A percentile compares a stretch with the other conserved stretches of the same genome.
Evolutionary conservation across 2,113 vertebrate genomes (phyloP).

Genomic region (Callorhinus ursinus): DNA sequence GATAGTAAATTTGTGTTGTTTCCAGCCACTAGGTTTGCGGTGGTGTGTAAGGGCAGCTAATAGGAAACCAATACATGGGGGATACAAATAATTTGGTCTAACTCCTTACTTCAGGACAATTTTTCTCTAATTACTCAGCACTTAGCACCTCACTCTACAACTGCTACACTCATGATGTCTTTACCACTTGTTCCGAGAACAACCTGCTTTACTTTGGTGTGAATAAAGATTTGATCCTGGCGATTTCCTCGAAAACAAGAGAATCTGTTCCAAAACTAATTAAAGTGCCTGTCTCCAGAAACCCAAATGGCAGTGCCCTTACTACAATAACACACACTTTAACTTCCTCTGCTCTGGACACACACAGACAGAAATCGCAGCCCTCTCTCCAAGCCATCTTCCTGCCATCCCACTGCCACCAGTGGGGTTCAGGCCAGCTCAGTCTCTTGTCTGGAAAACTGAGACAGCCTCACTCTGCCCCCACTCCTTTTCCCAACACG

Average conservation of each 20-base stretch:
- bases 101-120: background rate
- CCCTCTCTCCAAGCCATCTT: background rate
- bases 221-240: slow-evolving; percentile 40
- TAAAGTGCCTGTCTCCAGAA: slow-evolving; percentile 31
- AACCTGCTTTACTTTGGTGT: slow-evolving; percentile 51
- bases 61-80: background rate
- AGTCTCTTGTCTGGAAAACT: background rate
- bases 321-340: background rate
- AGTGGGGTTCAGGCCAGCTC: background rate
- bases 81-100: background rate
- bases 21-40: background rate
- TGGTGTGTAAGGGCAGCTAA: background rate
- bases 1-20: background rate
- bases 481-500: background rate
- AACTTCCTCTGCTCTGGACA: background rate
- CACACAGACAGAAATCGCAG: background rate
- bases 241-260: slow-evolving; percentile 24
- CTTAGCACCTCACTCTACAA: background rate
- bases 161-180: background rate
- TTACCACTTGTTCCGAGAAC: slow-evolving; percentile 38
- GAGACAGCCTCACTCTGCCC: background rate
- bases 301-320: background rate
- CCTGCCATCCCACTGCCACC: background rate
- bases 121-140: background rate
- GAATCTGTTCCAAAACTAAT: slow-evolving; percentile 15